phyloP scores from a whole-genome alignment of 2,888 invertebrate genomes.

The Electrophaes corylata region DNA sequence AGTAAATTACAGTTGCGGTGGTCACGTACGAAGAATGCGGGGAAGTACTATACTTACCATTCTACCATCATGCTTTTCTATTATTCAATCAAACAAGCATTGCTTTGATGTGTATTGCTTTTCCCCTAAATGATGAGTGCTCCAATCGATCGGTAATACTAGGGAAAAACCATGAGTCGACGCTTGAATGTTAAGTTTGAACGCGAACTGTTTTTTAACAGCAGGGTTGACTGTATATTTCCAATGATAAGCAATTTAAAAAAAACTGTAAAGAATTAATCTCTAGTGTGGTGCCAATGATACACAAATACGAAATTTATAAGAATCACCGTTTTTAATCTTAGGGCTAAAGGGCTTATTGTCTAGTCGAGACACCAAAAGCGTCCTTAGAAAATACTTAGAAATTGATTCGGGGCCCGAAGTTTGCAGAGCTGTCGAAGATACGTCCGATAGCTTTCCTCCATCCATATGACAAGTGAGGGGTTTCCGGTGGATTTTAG shows the following conservation, averaged over 20 bases:
- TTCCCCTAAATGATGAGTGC: conserved; percentile 64
- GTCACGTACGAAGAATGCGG: conserved; percentile 44
- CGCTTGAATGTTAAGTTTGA: conserved; percentile 30
- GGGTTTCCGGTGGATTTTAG: conserved; percentile 40
- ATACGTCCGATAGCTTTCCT: conserved; percentile 49
- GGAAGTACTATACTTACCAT: conserved; percentile 48
- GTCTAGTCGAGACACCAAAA: conserved; percentile 41
- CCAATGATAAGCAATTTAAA: not conserved
- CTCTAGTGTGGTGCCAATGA: too few relatives aligned
- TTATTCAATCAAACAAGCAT: conserved; percentile 68
- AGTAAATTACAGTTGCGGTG: conserved; percentile 39
- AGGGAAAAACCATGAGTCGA: conserved; percentile 72
- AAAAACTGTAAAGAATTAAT: too few relatives aligned
- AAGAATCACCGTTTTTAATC: conserved; percentile 41
- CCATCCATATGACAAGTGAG: conserved; percentile 57
- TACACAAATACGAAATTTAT: too few relatives aligned
- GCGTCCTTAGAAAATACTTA: conserved; percentile 59
- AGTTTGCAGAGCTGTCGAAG: conserved; percentile 74
- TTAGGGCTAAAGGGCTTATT: conserved; percentile 43
- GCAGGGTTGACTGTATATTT: not conserved
- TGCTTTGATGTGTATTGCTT: conserved; percentile 64
- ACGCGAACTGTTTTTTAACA: conserved; percentile 2
- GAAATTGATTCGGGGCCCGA: conserved; percentile 54
- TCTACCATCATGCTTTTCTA: conserved; percentile 50
- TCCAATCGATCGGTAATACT: conserved; percentile 60